Evolutionary conservation across 2,888 invertebrate species (phyloP).

Genomic region (Leucania comma): DNA sequence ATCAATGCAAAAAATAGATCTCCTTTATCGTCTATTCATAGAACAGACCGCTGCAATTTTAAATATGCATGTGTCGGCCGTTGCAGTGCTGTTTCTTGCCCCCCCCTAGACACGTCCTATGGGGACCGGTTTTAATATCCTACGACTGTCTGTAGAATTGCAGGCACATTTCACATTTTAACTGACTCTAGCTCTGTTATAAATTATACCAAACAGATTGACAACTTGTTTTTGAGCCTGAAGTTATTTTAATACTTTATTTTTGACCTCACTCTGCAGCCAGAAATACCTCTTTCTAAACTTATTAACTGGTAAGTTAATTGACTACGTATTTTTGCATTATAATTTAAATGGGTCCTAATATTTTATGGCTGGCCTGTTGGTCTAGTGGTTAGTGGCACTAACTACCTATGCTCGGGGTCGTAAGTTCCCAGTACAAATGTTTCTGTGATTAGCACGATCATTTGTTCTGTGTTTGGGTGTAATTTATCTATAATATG

Average conservation of each 20-base stretch:
- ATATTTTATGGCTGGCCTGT: no score
- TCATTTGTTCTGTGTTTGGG: no score
- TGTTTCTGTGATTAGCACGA: no score
- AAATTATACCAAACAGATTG: neutral
- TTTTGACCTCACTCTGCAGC: neutral
- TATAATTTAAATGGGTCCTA: neutral
- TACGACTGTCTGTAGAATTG: neutral
- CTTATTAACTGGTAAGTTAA: neutral
- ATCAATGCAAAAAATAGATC: no score
- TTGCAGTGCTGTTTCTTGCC: no score
- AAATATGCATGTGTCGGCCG: neutral
- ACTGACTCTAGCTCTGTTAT: neutral
- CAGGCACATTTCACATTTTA: neutral
- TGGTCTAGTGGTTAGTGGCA: no score
- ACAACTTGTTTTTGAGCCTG: neutral
- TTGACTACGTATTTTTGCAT: neutral
- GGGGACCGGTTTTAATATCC: neutral
- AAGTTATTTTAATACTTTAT: neutral
- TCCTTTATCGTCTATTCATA: no score
- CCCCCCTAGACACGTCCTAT: neutral
- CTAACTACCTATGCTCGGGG: no score
- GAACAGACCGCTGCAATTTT: neutral
- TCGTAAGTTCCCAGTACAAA: no score
- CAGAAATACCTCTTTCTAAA: constrained; percentile 1
- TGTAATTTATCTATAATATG: no score